Percentiles rank a stretch among this genome's conserved stretches.
These are phyloP conservation scores for Nymphicus hollandicus DNA, from an alignment of 2,113 vertebrate genomes.

Conservation along the genomic window DNA sequence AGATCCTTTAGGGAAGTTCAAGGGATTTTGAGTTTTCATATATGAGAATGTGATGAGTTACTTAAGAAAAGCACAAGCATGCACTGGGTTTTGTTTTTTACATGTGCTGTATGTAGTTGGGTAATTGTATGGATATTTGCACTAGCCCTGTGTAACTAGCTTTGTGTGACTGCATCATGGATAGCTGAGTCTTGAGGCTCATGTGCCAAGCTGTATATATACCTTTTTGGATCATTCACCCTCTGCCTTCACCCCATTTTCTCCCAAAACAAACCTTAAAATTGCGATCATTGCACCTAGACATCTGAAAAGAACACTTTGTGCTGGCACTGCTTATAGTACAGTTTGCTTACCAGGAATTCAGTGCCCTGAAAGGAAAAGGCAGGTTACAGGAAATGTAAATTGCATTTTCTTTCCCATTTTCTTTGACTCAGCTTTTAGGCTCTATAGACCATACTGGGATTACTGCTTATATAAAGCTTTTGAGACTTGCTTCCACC, in stretches of 20 bases:
- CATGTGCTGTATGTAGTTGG: accelerated
- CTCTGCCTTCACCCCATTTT: accelerated
- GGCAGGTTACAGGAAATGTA: background rate
- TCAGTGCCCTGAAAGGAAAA: background rate
- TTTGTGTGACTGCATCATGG: background rate
- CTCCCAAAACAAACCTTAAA: background rate
- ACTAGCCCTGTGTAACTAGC: background rate
- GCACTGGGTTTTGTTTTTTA: background rate
- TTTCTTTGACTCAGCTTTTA: background rate
- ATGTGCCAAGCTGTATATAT: background rate
- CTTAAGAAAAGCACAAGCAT: background rate
- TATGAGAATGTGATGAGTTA: background rate
- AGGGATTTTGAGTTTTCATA: background rate
- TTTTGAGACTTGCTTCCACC: background rate
- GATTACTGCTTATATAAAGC: background rate
- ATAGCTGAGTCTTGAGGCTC: background rate
- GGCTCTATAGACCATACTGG: background rate
- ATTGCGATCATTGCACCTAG: background rate
- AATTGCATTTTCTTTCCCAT: background rate
- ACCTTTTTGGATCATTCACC: background rate
- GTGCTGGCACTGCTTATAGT: background rate
- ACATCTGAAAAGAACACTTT: background rate
- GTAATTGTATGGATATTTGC: background rate
- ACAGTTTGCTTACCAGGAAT: background rate
- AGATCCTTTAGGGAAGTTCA: conserved; percentile 34